Conservation (phyloP, 2,797 vertebrate species). For the Arremon aurantiirostris region DNA sequence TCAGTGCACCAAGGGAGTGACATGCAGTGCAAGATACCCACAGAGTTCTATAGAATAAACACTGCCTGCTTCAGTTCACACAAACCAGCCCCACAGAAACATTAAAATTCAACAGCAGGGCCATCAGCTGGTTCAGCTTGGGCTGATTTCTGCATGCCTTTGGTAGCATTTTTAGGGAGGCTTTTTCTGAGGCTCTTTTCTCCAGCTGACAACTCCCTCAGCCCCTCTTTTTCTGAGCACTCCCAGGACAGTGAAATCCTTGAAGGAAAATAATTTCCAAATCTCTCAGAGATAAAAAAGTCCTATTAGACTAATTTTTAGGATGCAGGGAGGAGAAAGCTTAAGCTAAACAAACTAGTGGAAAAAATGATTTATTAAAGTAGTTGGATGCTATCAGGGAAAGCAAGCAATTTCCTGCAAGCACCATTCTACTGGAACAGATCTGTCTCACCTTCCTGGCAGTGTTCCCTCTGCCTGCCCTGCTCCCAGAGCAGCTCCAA, state of each 20-base stretch:
- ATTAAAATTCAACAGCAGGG: not conserved
- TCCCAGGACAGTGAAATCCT: not conserved
- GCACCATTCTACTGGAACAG: not conserved
- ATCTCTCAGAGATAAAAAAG: not conserved
- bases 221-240: not conserved
- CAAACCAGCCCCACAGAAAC: not conserved
- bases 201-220: not conserved
- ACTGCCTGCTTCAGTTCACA: not conserved
- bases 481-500: not conserved
- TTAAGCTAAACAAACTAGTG: slow-evolving; percentile 2
- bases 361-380: not conserved
- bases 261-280: not conserved
- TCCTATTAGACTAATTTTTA: not conserved
- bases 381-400: not conserved
- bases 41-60: not conserved
- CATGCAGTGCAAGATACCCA: not conserved
- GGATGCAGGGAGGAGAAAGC: not conserved
- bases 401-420: not conserved
- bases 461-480: not conserved
- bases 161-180: not conserved
- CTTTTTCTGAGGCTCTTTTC: not conserved
- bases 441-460: not conserved
- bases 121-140: not conserved
- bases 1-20: not conserved
- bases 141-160: not conserved